phyloP scores from a whole-genome alignment of 2,113 vertebrate genomes.

The Nothobranchius furzeri region DNA sequence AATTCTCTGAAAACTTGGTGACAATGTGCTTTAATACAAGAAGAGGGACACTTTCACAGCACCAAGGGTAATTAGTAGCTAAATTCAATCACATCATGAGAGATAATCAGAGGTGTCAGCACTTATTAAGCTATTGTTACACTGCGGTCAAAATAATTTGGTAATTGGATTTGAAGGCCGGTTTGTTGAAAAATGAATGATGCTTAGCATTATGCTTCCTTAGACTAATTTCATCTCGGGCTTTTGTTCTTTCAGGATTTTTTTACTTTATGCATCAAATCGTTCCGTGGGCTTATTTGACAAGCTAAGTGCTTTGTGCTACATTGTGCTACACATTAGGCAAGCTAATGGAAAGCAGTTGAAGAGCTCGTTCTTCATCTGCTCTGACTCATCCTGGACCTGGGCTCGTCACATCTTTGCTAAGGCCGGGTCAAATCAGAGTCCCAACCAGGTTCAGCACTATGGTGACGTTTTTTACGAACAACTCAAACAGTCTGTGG shows the following conservation, averaged over 20 bases:
- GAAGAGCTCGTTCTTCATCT: background rate
- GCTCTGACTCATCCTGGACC: background rate
- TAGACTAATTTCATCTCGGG: background rate
- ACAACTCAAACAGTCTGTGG: no score
- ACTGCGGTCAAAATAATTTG: slow-evolving; percentile 13
- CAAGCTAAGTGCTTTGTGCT: background rate
- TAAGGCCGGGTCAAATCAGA: background rate
- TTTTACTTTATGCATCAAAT: no score
- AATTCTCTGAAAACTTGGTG: background rate
- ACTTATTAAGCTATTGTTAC: slow-evolving; percentile 17
- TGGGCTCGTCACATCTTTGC: background rate
- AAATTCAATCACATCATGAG: background rate
- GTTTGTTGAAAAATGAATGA: slow-evolving; percentile 17
- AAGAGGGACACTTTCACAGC: slow-evolving; percentile 20
- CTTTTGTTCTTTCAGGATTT: slow-evolving; percentile 11
- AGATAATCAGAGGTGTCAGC: slow-evolving; percentile 25
- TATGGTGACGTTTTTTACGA: background rate
- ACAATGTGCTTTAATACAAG: background rate
- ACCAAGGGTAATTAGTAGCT: slow-evolving; percentile 22
- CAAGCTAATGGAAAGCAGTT: slow-evolving; percentile 1
- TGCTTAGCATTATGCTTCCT: background rate
- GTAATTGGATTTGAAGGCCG: slow-evolving; percentile 6
- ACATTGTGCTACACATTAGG: background rate
- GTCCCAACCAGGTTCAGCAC: background rate
- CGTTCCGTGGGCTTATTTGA: background rate